These are phyloP conservation scores for Platichthys flesus DNA, from an alignment of 2,113 vertebrate genomes.

Conservation along the genomic window DNA sequence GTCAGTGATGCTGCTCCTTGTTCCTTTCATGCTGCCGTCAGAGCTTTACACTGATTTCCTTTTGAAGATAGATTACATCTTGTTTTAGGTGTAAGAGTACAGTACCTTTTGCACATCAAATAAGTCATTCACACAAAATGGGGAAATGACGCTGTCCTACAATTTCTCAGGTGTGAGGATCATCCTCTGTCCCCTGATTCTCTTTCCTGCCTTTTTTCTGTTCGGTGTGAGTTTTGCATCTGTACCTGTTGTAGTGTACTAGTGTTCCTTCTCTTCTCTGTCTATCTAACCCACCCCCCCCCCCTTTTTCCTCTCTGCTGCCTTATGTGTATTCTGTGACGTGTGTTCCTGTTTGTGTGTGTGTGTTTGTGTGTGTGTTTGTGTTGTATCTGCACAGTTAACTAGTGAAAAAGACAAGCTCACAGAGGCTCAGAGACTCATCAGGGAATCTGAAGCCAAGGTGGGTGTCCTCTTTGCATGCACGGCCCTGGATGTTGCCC, in stretches of 20 bases:
- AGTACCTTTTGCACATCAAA: slow-evolving; percentile 65
- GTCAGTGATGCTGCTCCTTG: slow-evolving; percentile 53
- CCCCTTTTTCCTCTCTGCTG: slow-evolving; percentile 64
- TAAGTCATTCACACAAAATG: slow-evolving; percentile 57
- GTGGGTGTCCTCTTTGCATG: slow-evolving; percentile 79
- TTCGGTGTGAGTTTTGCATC: slow-evolving; percentile 32
- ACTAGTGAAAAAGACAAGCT: slow-evolving; percentile 81
- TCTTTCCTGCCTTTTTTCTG: slow-evolving; percentile 34
- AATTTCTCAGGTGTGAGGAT: slow-evolving; percentile 46
- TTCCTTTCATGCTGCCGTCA: slow-evolving; percentile 68
- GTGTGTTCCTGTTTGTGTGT: slow-evolving; percentile 46
- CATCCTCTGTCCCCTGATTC: slow-evolving; percentile 25
- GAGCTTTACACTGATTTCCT: slow-evolving; percentile 46
- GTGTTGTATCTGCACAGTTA: slow-evolving; percentile 78
- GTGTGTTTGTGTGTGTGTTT: slow-evolving; percentile 46
- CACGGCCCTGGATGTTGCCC: slow-evolving; percentile 13
- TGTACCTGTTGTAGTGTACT: slow-evolving; percentile 50
- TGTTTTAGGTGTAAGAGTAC: slow-evolving; percentile 71
- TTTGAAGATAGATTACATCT: slow-evolving; percentile 74
- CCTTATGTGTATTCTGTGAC: slow-evolving; percentile 51
- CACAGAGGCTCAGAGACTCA: slow-evolving; percentile 82
- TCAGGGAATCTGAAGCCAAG: slow-evolving; percentile 82
- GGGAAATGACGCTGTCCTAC: slow-evolving; percentile 31
- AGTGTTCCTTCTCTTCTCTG: slow-evolving; percentile 51
- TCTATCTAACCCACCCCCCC: slow-evolving; percentile 69